Conservation (phyloP, 2,797 vertebrate genomes). For the Sphenodon punctatus region DNA sequence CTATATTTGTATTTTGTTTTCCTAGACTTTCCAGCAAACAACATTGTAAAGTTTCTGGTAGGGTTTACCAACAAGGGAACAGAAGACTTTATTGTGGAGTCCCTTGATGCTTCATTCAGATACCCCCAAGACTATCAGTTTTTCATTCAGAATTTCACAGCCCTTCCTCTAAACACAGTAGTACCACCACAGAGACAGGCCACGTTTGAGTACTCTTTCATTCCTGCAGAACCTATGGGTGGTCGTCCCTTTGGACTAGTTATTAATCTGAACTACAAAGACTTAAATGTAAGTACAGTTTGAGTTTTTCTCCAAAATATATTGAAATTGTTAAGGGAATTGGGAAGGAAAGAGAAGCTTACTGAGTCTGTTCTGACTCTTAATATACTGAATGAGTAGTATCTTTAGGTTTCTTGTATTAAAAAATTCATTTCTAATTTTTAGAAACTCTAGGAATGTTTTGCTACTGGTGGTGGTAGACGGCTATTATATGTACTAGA, state of each 20-base stretch:
- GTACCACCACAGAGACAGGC: slow-evolving; percentile 91
- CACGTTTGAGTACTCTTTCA: slow-evolving; percentile 98
- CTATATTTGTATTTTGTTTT: neutral
- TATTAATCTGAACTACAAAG: slow-evolving; percentile 98
- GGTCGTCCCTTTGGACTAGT: slow-evolving; percentile 95
- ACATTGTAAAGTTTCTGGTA: slow-evolving; percentile 96
- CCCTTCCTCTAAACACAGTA: slow-evolving; percentile 87
- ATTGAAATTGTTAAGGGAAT: too few species aligned
- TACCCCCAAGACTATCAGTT: slow-evolving; percentile 99
- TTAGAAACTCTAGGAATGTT: too few species aligned
- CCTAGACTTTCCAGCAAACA: slow-evolving; percentile 95
- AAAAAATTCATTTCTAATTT: too few species aligned
- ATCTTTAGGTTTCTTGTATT: too few species aligned
- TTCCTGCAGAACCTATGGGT: slow-evolving; percentile 97
- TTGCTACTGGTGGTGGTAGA: too few species aligned
- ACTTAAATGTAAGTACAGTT: slow-evolving; percentile 82
- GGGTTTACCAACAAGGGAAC: slow-evolving; percentile 96
- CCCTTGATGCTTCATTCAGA: slow-evolving; percentile 95
- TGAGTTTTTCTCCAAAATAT: too few species aligned
- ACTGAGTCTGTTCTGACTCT: too few species aligned
- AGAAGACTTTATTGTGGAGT: slow-evolving; percentile 92
- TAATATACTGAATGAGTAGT: too few species aligned
- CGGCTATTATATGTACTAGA: too few species aligned
- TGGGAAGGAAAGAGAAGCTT: too few species aligned
- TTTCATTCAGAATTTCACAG: slow-evolving; percentile 99